Evolutionary conservation across 2,888 invertebrate genomes (phyloP).

Genomic region (Drepanosiphum platanoidis): DNA sequence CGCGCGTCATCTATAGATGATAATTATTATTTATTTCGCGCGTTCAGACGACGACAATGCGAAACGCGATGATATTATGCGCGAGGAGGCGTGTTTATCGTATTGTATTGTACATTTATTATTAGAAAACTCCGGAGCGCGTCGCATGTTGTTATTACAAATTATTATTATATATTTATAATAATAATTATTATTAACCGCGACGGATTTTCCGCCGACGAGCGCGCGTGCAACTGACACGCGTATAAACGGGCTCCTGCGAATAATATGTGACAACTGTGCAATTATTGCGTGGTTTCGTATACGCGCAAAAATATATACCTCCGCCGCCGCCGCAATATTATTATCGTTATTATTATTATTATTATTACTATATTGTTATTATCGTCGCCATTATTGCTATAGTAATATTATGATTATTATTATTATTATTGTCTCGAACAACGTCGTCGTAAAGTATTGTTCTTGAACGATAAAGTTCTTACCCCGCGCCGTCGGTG

Average conservation of each 20-base stretch:
- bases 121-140: background rate
- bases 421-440: background rate
- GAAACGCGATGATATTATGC: background rate
- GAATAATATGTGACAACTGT: constrained; percentile 13
- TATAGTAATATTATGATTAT: background rate
- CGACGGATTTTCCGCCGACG: background rate
- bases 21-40: too few relatives aligned
- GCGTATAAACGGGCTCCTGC: background rate
- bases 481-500: too few relatives aligned
- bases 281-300: background rate
- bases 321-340: background rate
- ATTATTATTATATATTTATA: background rate
- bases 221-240: constrained; percentile 19
- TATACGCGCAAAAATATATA: background rate
- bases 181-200: constrained; percentile 10
- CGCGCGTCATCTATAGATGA: too few relatives aligned
- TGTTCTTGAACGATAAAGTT: constrained; percentile 28
- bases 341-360: background rate
- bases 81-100: background rate
- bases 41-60: too few relatives aligned
- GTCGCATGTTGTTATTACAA: background rate
- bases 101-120: constrained; percentile 1
- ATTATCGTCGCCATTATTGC: background rate
- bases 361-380: background rate
- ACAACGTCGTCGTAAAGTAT: constrained; percentile 8